Evolutionary conservation across 92 coral and sea anemone genomes (phyloP).

Genomic region (Pocillopora meandrina): DNA sequence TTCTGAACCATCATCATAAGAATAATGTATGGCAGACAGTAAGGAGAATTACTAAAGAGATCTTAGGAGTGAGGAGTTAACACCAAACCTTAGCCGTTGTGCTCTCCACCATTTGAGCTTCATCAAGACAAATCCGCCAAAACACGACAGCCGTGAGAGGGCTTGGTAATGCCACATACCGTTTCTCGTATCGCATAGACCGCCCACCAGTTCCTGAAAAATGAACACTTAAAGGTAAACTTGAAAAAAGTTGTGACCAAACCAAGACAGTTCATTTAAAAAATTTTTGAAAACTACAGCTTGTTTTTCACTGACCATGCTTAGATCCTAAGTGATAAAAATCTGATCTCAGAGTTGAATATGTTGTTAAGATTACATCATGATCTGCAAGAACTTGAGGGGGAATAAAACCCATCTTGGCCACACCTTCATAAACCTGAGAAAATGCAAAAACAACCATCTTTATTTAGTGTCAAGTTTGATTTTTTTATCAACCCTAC

Average conservation of each 20-base stretch:
- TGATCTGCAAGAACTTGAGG: slow-evolving; percentile 88
- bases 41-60: no score
- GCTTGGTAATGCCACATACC: slow-evolving; percentile 87
- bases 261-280: no score
- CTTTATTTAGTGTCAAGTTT: no score
- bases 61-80: background rate
- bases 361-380: slow-evolving; percentile 91
- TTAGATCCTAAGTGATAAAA: slow-evolving; percentile 75
- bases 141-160: slow-evolving; percentile 87
- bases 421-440: slow-evolving; percentile 95
- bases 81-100: slow-evolving; percentile 91
- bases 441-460: background rate
- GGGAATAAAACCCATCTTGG: slow-evolving; percentile 86
- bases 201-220: slow-evolving; percentile 30
- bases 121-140: slow-evolving; percentile 99
- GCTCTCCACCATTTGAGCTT: slow-evolving; percentile 99
- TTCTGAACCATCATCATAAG: no score
- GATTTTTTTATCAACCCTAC: no score
- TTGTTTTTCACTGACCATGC: slow-evolving; percentile 53
- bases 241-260: no score
- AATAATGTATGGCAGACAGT: no score
- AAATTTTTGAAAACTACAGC: no score
- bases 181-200: slow-evolving; percentile 74
- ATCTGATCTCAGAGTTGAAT: slow-evolving; percentile 88
- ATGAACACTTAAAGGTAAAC: no score